phyloP scores from a whole-genome alignment of 2,888 invertebrate genomes.

The Acrocyrtus sp. region DNA sequence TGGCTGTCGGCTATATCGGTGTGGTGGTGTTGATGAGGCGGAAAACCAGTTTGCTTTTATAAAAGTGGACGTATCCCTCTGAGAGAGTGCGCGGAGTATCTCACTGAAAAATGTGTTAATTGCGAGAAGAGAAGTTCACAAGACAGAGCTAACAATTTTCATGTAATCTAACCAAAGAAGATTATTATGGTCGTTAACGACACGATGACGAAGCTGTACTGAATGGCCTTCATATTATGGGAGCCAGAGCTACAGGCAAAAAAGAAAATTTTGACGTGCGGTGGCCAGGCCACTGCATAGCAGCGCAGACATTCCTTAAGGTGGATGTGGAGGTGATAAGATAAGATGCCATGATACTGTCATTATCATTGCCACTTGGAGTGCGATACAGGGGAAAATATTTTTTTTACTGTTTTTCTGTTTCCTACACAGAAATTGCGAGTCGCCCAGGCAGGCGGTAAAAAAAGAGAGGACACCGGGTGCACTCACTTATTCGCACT shows the following conservation, averaged over 20 bases:
- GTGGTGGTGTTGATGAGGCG: conserved; percentile 2
- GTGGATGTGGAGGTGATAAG: background rate
- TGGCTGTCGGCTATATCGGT: background rate
- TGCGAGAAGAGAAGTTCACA: conserved; percentile 6
- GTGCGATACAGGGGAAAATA: conserved; percentile 23
- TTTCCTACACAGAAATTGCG: conserved; percentile 17
- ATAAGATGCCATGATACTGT: conserved; percentile 4
- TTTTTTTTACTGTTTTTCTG: conserved; percentile 6
- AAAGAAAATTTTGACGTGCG: conserved; percentile 11
- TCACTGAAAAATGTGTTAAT: conserved; percentile 36
- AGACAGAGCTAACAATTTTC: background rate
- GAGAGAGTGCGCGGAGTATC: background rate
- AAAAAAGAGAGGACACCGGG: conserved; percentile 24
- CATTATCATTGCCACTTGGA: conserved; percentile 1
- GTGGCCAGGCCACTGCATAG: conserved; percentile 7
- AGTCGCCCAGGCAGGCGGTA: background rate
- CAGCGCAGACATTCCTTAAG: background rate
- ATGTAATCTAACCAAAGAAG: background rate
- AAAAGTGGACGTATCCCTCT: too few relatives aligned
- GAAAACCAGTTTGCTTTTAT: conserved; percentile 44
- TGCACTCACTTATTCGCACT: background rate
- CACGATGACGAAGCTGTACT: conserved; percentile 11
- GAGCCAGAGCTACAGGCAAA: conserved; percentile 18
- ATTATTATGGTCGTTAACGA: background rate
- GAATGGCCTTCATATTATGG: conserved; percentile 37